Evolutionary conservation across 2,113 vertebrate genomes (phyloP), one percentile per base, ranked within the genome.

Genomic region (Psittacus erithacus): DNA sequence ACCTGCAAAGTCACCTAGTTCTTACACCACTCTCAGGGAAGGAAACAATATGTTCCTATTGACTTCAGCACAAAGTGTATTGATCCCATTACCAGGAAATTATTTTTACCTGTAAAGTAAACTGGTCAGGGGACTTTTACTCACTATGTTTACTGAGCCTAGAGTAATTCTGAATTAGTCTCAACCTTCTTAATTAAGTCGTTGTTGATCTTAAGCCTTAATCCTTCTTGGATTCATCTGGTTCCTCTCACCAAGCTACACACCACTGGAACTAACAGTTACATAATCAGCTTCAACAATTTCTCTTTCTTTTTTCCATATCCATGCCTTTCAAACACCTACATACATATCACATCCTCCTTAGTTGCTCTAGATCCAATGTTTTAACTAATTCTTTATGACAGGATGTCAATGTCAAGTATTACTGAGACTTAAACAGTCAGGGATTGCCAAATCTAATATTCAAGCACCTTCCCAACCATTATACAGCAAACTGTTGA

Each of bases 311-410:
- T 89, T 79, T 14, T 52, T 27, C 8, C 27, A 57, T 89, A 91
- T 47, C 52, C 70, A 43, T 92, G 88, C 77, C 86, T 94, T 93
- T 92, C 73, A 85, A 94, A 96, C 95, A 96, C 94, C 83, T 95
- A 96, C 96, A 73, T 90, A 89, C 62, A 92, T 87, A 93, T 92
- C 90, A 94, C 96, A 91, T 82, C 95, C 92, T 90, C 90, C 93
- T 82, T 89, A 78, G 41, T 10, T 79, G 82, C 88, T 94, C 80
- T 47, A 91, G 65, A 93, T 94, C 41, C 92, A 89, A 38, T 83
- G 74, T 84, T 76, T 94, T 59, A 95, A 87, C 91, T 93, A 94
- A 88, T 95, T 86, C 83, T 79, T 93, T 74, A 81, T 89, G 92
- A 93, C 93, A 96, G 31, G 28, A 86, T 95, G 95, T 88, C 92